These are phyloP conservation scores for Pristionchus entomophagus DNA, from an alignment of 2,888 invertebrate genomes.

Conservation along the genomic window DNA sequence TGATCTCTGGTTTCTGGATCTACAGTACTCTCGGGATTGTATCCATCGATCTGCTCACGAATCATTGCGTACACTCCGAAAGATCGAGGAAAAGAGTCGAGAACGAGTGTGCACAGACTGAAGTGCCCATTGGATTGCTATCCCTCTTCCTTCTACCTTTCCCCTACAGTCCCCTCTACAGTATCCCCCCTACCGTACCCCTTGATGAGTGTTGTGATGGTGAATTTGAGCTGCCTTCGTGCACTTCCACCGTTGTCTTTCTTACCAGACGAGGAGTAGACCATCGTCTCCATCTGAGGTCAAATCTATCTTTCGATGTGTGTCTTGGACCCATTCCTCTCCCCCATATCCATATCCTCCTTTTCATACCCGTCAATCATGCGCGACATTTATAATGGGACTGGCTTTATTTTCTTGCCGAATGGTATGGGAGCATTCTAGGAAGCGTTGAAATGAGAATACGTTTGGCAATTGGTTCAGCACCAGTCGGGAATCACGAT, in stretches of 20 bases:
- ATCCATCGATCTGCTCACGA: slow-evolving; percentile 13
- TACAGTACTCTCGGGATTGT: slow-evolving; percentile 36
- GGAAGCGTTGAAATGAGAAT: too few species aligned
- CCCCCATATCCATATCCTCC: too few species aligned
- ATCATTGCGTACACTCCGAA: slow-evolving; percentile 44
- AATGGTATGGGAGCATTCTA: too few species aligned
- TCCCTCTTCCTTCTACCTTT: too few species aligned
- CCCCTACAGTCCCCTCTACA: too few species aligned
- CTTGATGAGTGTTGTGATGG: slow-evolving; percentile 40
- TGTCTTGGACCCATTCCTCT: too few species aligned
- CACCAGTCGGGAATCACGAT: too few species aligned
- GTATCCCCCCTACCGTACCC: slow-evolving; percentile 1
- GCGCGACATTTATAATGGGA: too few species aligned
- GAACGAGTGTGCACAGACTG: slow-evolving; percentile 33
- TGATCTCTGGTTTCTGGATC: neutral
- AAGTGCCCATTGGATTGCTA: neutral
- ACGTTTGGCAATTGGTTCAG: too few species aligned
- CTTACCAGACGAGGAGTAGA: neutral
- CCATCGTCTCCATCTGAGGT: neutral
- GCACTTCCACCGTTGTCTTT: neutral
- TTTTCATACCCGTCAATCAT: too few species aligned
- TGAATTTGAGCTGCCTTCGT: slow-evolving; percentile 27
- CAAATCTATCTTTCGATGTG: neutral
- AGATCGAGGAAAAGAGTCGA: slow-evolving; percentile 40
- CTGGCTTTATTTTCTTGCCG: too few species aligned